These are phyloP conservation scores for Bergia puertoricense DNA, from an alignment of 92 coral and sea anemone species.

Conservation along the genomic window DNA sequence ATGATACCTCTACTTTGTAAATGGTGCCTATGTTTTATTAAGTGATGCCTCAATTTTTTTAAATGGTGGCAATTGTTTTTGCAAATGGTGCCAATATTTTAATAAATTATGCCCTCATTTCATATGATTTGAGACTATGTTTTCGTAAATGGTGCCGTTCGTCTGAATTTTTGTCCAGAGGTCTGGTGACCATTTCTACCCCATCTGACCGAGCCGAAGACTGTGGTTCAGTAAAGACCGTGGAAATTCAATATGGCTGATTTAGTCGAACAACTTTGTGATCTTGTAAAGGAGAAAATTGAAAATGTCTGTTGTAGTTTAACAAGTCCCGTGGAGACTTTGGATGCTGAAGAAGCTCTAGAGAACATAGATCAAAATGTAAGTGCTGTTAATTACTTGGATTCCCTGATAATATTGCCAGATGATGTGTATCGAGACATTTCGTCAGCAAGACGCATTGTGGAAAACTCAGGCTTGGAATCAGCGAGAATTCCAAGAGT, in stretches of 20 bases:
- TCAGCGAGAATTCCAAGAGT: slow-evolving; percentile 11
- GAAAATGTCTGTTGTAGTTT: too few species aligned
- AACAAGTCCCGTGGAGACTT: too few species aligned
- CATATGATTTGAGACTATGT: too few species aligned
- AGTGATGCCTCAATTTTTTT: neutral
- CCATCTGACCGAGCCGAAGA: slow-evolving; percentile 1
- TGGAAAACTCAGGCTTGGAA: slow-evolving; percentile 25
- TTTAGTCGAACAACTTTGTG: neutral
- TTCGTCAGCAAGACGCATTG: slow-evolving; percentile 39
- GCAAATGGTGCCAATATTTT: slow-evolving; percentile 13
- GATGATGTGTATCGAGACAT: slow-evolving; percentile 45
- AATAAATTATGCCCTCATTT: neutral
- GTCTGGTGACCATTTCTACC: slow-evolving; percentile 14
- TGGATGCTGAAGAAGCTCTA: slow-evolving; percentile 33
- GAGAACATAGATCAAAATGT: slow-evolving; percentile 43
- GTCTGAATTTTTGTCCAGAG: slow-evolving; percentile 11
- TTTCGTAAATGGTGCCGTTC: too few species aligned
- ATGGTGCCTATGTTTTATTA: neutral
- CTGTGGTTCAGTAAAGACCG: neutral
- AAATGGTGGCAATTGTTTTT: slow-evolving; percentile 6
- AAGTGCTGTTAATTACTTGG: slow-evolving; percentile 34
- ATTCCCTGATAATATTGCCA: slow-evolving; percentile 8
- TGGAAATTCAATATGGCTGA: slow-evolving; percentile 21
- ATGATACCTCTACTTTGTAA: neutral
- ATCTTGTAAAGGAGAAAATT: slow-evolving; percentile 18